Evolutionary conservation across 2,888 invertebrate genomes (phyloP).

Genomic region (Synanthedon tipuliformis): DNA sequence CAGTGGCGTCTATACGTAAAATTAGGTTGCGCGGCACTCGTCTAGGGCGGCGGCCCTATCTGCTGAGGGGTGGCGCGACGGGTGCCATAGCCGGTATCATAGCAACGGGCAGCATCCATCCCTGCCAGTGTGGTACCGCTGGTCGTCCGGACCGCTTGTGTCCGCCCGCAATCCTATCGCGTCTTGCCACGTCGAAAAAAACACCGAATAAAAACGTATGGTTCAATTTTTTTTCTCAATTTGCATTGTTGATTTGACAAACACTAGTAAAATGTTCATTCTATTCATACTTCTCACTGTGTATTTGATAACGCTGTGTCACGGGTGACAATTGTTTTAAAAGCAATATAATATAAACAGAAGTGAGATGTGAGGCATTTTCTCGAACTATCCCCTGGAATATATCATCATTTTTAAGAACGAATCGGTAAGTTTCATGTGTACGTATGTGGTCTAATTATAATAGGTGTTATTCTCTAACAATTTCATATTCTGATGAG

Average conservation of each 20-base stretch:
- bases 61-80: conserved; percentile 36
- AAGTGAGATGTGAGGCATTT: conserved; percentile 18
- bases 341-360: conserved; percentile 33
- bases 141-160: conserved; percentile 29
- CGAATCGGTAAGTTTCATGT: background rate
- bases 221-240: background rate
- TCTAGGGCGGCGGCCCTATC: conserved; percentile 55
- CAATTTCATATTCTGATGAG: background rate
- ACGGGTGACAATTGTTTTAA: conserved; percentile 35
- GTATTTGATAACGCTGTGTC: conserved; percentile 60
- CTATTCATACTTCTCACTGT: conserved; percentile 58
- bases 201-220: conserved; percentile 1
- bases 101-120: conserved; percentile 68
- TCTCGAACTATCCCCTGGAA: background rate
- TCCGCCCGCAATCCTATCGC: conserved; percentile 7
- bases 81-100: conserved; percentile 43
- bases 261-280: conserved; percentile 43
- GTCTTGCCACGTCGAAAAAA: conserved; percentile 12
- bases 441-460: background rate
- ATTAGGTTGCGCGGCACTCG: conserved; percentile 53
- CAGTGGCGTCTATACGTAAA: conserved; percentile 56
- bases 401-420: background rate
- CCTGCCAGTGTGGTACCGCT: conserved; percentile 53
- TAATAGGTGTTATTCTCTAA: conserved; percentile 1
- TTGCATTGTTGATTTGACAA: background rate